Base-by-base conservation (phyloP, 2,797 vertebrate species). In the Pogonophryne albipinna region DNA sequence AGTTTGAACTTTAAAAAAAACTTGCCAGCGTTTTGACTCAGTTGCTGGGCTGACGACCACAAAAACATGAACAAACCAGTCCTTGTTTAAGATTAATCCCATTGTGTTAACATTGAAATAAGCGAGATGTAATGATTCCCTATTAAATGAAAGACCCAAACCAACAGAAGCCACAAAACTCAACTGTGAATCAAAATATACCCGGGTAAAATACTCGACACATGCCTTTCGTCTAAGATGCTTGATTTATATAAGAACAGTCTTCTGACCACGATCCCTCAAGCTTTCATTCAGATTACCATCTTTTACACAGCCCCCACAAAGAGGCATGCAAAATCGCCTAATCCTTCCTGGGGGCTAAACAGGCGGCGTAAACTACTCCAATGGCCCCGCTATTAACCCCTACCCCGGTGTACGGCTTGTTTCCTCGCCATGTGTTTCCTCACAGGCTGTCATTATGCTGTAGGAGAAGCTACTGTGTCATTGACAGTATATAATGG, bases 321-420 rank as follows among this genome's bases (percentile, higher is more conserved):
- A 87, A 87, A 85, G 83, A 93, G 68, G 71, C 82, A 79, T 19
- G 64, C 65, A 86, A 85, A 86, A 86, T 71, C 42, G 8, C 74
- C 76, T 76, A 77, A 87, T 87, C 80, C 86, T 58, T 85, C 82
- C 84, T 72, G 9, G 71, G 71, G 89, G 82, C 79, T 66, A 82
- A 85, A 82, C 79, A 82, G 79, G 67, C 67, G 9, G 20, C 47
- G 63, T 80, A 80, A 90, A 90, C 79, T 76, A 46, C 71, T 80
- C 77, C 75, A 85, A 83, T 75, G 82, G 66, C 80, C 63, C 80
- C 34, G 1, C 72, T 71, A 82, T 90, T 89, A 91, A 90, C 88
- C 80, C 76, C 71, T 63, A 10, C 73, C n/a, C 45, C 6, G 13
- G 31, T 27, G 59, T 52, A 15, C 45, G 0, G 57, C 83, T 84